Percentiles rank a stretch among this genome's conserved stretches.
phyloP scores from a whole-genome alignment of 2,113 vertebrate species.

The Callopanchax toddi region DNA sequence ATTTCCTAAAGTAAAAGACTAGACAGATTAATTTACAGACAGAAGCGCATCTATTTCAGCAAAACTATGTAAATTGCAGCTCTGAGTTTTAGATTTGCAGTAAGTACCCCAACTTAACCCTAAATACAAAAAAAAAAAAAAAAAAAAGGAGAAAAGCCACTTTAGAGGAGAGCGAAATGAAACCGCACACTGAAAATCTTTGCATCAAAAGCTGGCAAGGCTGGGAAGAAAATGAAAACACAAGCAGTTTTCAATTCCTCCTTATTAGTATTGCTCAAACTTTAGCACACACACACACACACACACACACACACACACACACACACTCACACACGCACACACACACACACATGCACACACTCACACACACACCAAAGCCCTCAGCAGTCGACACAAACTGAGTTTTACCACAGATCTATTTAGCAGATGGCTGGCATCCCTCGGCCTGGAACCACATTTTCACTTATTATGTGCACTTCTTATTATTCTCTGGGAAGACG shows the following conservation, averaged over 20 bases:
- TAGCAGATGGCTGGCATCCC: too few relatives aligned
- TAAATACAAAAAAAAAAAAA: not conserved
- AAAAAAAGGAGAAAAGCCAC: not conserved
- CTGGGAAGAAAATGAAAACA: slow-evolving; percentile 33
- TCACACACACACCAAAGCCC: not conserved
- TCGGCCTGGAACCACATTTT: too few relatives aligned
- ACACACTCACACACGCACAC: too few relatives aligned
- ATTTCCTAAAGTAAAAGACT: slow-evolving; percentile 6
- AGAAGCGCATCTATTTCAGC: slow-evolving; percentile 1
- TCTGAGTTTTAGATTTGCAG: not conserved
- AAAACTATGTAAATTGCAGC: not conserved
- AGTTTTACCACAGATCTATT: too few relatives aligned
- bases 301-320: slow-evolving; percentile 4
- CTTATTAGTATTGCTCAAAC: slow-evolving; percentile 30
- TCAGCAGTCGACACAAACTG: not conserved
- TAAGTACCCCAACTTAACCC: not conserved
- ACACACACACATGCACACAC: not conserved
- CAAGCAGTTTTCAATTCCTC: slow-evolving; percentile 34
- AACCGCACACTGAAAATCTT: not conserved
- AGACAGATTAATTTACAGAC: too few relatives aligned
- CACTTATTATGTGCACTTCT: too few relatives aligned
- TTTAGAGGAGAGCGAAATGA: not conserved
- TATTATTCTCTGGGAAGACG: too few relatives aligned
- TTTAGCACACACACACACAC: not conserved
- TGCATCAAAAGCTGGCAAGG: slow-evolving; percentile 2